Percentiles rank a stretch among this genome's conserved stretches.
These are phyloP conservation scores for Knipowitschia caucasica DNA, from an alignment of 2,797 vertebrate species.

Conservation along the genomic window DNA sequence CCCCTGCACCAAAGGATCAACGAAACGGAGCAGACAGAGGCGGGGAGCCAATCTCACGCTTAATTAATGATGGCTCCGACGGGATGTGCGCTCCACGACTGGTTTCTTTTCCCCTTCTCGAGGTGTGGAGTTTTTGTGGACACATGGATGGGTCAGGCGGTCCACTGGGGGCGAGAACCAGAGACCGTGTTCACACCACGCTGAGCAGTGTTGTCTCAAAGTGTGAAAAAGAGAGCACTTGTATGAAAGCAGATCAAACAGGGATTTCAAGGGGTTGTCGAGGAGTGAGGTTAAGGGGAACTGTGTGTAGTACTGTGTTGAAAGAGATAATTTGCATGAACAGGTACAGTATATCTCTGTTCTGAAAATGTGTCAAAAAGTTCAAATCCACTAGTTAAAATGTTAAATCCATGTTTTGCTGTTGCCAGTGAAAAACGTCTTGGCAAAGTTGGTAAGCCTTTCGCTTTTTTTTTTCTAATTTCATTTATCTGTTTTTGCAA, in stretches of 20 bases:
- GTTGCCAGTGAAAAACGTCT: too few species aligned
- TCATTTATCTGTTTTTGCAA: too few species aligned
- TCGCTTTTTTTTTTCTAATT: too few species aligned
- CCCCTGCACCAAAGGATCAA: constrained; percentile 46
- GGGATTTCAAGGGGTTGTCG: not conserved
- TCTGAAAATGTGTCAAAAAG: too few species aligned
- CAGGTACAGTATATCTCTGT: too few species aligned
- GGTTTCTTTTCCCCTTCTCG: constrained; percentile 29
- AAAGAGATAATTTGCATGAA: too few species aligned
- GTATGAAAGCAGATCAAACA: not conserved
- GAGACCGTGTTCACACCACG: constrained; percentile 3
- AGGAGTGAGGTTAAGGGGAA: too few species aligned
- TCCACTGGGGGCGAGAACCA: not conserved
- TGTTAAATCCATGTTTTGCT: not conserved
- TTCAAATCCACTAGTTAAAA: too few species aligned
- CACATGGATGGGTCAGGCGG: constrained; percentile 17
- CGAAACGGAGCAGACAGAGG: constrained; percentile 33
- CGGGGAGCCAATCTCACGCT: constrained; percentile 65
- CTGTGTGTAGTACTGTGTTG: too few species aligned
- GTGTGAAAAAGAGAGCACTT: constrained; percentile 1
- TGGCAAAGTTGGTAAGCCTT: too few species aligned
- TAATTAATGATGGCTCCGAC: constrained; percentile 67
- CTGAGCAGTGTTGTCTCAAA: constrained; percentile 5
- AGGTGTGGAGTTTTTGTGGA: constrained; percentile 2
- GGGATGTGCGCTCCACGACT: constrained; percentile 28